Percentiles rank a stretch among this genome's conserved stretches.
Evolutionary conservation across 2,113 vertebrate genomes (phyloP).

Genomic region (Riparia riparia): DNA sequence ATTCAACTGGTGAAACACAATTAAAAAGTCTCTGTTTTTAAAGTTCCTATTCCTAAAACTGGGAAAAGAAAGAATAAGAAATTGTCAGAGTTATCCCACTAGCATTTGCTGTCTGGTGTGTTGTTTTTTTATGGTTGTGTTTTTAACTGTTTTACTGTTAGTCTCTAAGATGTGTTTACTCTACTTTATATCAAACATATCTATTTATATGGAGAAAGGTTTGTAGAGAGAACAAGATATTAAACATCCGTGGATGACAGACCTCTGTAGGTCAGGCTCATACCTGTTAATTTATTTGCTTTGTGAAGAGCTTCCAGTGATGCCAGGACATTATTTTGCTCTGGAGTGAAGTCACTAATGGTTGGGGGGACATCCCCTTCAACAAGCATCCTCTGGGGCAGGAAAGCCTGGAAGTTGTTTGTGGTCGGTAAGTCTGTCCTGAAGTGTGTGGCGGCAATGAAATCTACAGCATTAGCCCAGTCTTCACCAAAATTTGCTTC

Average conservation of each 20-base stretch:
- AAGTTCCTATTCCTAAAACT: neutral
- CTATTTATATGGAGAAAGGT: neutral
- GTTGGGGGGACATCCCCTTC: constrained; percentile 29
- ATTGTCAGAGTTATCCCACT: neutral
- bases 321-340: constrained; percentile 67
- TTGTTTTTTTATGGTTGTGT: neutral
- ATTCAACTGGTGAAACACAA: neutral
- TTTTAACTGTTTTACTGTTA: neutral
- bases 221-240: neutral
- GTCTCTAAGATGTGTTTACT: neutral
- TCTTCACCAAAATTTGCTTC: constrained; percentile 68
- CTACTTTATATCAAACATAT: neutral
- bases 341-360: constrained; percentile 64
- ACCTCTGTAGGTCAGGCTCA: neutral
- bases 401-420: constrained; percentile 51
- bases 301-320: neutral
- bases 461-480: constrained; percentile 68
- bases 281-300: constrained; percentile 66
- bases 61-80: neutral
- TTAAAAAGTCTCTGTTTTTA: neutral
- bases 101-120: neutral
- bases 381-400: constrained; percentile 69
- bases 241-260: neutral
- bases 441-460: constrained; percentile 62
- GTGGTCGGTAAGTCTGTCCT: constrained; percentile 22